These are phyloP conservation scores for Apostichopus leukothele DNA, from an alignment of 53 echinoderm and acorn worm species.

Conservation along the genomic window DNA sequence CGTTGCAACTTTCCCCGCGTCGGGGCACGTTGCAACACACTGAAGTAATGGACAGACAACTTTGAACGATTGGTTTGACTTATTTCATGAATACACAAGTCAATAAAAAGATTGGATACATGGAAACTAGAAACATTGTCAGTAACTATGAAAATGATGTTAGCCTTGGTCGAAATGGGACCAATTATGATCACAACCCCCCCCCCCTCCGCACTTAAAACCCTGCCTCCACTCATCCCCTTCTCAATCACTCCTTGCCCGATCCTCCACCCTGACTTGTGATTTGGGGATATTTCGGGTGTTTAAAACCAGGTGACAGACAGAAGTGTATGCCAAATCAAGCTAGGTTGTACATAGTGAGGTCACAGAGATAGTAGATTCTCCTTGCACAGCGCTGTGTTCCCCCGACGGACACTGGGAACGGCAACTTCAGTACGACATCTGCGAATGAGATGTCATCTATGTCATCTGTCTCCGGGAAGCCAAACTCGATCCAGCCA, in stretches of 20 bases:
- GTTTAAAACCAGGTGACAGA: too few relatives aligned
- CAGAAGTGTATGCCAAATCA: neutral
- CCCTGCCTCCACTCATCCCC: too few relatives aligned
- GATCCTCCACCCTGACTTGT: too few relatives aligned
- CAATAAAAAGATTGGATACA: neutral
- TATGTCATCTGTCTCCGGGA: slow-evolving; percentile 6
- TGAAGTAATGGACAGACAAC: neutral
- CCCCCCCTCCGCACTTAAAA: too few relatives aligned
- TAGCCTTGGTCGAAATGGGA: too few relatives aligned
- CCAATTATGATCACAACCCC: too few relatives aligned
- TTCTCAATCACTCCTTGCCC: too few relatives aligned
- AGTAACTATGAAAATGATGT: too few relatives aligned
- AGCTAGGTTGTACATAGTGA: slow-evolving; percentile 3
- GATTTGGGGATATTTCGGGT: too few relatives aligned
- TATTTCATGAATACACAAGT: slow-evolving; percentile 4
- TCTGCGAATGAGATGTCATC: neutral
- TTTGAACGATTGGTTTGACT: neutral
- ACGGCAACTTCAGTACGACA: slow-evolving; percentile 14
- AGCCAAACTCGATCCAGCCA: neutral
- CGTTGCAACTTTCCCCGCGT: slow-evolving; percentile 12
- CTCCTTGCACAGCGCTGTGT: slow-evolving; percentile 26
- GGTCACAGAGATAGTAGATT: slow-evolving; percentile 30
- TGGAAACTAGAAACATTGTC: too few relatives aligned
- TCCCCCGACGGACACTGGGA: slow-evolving; percentile 5
- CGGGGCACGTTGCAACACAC: slow-evolving; percentile 14